Percentiles rank a stretch among this genome's conserved stretches.
Conservation (phyloP, 2,888 invertebrate genomes). For the Tortrix viridana region DNA sequence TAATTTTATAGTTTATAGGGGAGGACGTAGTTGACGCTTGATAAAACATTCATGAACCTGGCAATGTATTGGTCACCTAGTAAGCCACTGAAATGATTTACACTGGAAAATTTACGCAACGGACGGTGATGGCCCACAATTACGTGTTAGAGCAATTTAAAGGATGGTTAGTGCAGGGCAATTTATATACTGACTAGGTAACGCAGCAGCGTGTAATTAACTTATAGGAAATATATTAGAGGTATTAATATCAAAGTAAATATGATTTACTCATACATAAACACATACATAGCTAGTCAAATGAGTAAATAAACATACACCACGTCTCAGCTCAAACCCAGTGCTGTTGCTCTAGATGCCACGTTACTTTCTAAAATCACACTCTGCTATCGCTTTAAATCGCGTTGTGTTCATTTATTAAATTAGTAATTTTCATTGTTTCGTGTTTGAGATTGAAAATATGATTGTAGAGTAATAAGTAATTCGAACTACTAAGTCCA, state of each 20-base stretch:
- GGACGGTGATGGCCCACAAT: constrained; percentile 11
- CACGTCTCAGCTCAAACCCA: too few relatives aligned
- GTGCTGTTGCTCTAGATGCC: too few relatives aligned
- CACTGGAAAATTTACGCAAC: constrained; percentile 12
- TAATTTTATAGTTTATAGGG: not conserved
- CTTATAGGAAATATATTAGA: too few relatives aligned
- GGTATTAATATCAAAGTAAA: too few relatives aligned
- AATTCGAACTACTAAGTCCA: not conserved
- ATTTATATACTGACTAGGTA: constrained; percentile 7
- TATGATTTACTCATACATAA: too few relatives aligned
- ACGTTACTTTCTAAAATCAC: too few relatives aligned
- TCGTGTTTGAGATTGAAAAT: not conserved
- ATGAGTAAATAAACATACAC: too few relatives aligned
- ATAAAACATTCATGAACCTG: constrained; percentile 44
- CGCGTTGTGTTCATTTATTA: too few relatives aligned
- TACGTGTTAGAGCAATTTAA: constrained; percentile 15
- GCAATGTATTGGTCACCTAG: not conserved
- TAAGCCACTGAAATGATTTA: constrained; percentile 12
- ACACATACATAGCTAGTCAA: not conserved
- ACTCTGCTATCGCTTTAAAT: too few relatives aligned
- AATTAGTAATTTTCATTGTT: too few relatives aligned
- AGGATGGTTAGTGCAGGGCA: constrained; percentile 8
- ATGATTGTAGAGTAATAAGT: constrained; percentile 6
- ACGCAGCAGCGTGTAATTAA: too few relatives aligned
- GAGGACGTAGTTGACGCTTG: constrained; percentile 1